Evolutionary conservation across 2,888 invertebrate genomes (phyloP).

Genomic region (Dolichomitus sp.): DNA sequence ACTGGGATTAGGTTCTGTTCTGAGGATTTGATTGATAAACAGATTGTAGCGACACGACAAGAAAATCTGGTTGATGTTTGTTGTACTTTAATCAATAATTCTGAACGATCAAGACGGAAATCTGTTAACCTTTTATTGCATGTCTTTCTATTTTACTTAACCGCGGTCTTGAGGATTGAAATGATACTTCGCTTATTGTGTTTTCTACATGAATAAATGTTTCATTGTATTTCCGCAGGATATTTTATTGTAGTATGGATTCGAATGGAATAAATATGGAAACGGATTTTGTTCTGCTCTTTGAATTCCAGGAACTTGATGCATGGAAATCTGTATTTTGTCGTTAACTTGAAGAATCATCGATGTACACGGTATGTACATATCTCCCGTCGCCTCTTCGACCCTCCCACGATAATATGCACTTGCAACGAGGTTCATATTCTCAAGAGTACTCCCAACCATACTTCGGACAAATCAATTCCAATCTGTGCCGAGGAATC

Average conservation of each 20-base stretch:
- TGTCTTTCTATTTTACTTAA: background rate
- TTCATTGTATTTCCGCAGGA: background rate
- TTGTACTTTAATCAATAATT: background rate
- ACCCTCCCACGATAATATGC: constrained; percentile 56
- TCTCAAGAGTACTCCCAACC: constrained; percentile 46
- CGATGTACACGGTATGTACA: constrained; percentile 24
- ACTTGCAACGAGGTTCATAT: constrained; percentile 47
- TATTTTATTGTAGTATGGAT: no score
- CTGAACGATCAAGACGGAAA: background rate
- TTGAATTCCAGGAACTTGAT: no score
- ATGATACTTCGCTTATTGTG: background rate
- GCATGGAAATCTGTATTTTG: no score
- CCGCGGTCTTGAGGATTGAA: background rate
- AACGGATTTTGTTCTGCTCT: no score
- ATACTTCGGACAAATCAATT: constrained; percentile 59
- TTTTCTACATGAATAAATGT: background rate
- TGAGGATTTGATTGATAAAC: constrained; percentile 30
- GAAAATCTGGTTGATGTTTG: background rate
- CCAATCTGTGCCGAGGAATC: constrained; percentile 52
- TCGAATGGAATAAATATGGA: no score
- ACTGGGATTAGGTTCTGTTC: background rate
- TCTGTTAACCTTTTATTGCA: background rate
- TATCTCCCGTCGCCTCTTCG: constrained; percentile 30
- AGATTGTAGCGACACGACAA: background rate
- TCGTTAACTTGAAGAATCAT: no score